These are phyloP conservation scores for Umimayanthus chanpuru DNA, from an alignment of 92 coral and sea anemone genomes.

Conservation along the genomic window DNA sequence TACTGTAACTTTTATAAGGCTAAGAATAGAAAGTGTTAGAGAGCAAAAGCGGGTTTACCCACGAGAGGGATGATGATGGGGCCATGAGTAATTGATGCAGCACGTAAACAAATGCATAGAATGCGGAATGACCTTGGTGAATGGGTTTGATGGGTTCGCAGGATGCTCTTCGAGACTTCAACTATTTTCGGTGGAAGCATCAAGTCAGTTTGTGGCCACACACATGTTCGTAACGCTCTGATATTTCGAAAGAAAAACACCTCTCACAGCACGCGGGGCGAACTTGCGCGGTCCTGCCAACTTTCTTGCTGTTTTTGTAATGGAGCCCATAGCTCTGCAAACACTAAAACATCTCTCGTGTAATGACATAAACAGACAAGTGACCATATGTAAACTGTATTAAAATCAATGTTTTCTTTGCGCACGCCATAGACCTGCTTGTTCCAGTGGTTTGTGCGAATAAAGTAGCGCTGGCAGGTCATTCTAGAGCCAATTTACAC, in stretches of 20 bases:
- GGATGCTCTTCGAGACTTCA: constrained; percentile 11
- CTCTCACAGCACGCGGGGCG: constrained; percentile 42
- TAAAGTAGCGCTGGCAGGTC: constrained; percentile 7
- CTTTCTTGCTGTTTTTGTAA: constrained; percentile 47
- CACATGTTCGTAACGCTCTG: constrained; percentile 17
- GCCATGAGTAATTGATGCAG: background rate
- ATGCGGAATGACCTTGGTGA: constrained; percentile 16
- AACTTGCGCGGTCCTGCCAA: constrained; percentile 36
- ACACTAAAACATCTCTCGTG: constrained; percentile 42
- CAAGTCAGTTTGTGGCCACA: constrained; percentile 31
- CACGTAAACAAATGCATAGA: constrained; percentile 28
- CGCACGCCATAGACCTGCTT: constrained; percentile 33
- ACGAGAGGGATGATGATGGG: background rate
- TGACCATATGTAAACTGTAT: constrained; percentile 47
- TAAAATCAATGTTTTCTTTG: constrained; percentile 48
- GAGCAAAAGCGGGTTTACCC: background rate
- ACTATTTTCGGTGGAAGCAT: background rate
- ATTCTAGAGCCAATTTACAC: constrained; percentile 29
- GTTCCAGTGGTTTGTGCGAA: constrained; percentile 4
- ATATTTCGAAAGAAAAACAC: constrained; percentile 42
- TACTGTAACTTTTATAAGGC: background rate
- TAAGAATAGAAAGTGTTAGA: constrained; percentile 12
- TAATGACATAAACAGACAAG: constrained; percentile 50
- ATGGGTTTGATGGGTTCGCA: background rate
- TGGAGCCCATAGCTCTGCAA: constrained; percentile 41